These are phyloP conservation scores for Apodemus agrarius DNA, from an alignment of 2,797 vertebrate genomes.

Conservation along the genomic window DNA sequence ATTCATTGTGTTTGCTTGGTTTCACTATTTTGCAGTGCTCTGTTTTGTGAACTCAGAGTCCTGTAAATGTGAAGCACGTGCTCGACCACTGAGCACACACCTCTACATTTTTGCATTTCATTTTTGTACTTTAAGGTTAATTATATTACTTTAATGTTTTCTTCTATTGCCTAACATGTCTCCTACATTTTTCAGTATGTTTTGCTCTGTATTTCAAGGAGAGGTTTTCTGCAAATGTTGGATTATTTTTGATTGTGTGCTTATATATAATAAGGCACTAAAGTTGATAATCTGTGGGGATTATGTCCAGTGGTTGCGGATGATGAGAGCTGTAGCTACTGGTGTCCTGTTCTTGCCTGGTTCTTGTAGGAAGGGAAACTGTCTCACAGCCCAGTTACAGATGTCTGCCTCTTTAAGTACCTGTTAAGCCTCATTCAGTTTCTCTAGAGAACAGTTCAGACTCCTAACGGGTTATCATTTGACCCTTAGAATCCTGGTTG, in stretches of 20 bases:
- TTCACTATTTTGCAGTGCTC: background rate
- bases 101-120: background rate
- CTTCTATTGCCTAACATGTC: background rate
- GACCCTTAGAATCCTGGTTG: background rate
- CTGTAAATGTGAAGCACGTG: background rate
- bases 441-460: conserved; percentile 16
- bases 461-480: background rate
- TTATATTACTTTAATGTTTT: conserved; percentile 41
- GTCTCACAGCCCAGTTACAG: background rate
- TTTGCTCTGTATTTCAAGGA: conserved; percentile 27
- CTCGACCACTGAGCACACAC: background rate
- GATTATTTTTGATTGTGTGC: conserved; percentile 1
- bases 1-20: background rate
- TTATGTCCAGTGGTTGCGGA: background rate
- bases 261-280: conserved; percentile 8
- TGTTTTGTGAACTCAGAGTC: background rate
- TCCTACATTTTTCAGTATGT: background rate
- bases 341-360: background rate
- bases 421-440: background rate
- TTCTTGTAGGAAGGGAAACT: conserved; percentile 23
- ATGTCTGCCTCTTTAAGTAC: background rate
- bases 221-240: conserved; percentile 32
- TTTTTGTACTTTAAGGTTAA: background rate
- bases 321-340: background rate
- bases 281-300: background rate